Evolutionary conservation across 2,797 vertebrate genomes (phyloP).

Genomic region (Melanotaenia pygmaea): DNA sequence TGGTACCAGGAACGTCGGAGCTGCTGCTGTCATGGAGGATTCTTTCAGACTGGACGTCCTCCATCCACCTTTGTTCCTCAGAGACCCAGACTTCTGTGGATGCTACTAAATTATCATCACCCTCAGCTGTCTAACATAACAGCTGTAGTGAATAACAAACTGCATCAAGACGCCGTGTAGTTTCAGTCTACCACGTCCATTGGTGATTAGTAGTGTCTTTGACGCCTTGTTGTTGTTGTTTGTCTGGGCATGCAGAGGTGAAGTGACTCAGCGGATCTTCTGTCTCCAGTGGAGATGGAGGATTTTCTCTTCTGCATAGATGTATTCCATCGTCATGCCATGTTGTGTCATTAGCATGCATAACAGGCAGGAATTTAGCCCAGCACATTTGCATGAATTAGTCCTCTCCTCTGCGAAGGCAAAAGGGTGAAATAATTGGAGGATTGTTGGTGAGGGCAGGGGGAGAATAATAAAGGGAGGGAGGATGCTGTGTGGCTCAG

Average conservation of each 20-base stretch:
- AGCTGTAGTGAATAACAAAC: neutral
- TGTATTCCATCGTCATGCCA: slow-evolving; percentile 63
- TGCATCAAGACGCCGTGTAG: slow-evolving; percentile 16
- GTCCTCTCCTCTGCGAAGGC: slow-evolving; percentile 59
- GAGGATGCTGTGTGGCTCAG: slow-evolving; percentile 40
- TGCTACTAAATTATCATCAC: too few relatives aligned
- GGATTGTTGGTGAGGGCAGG: slow-evolving; percentile 7
- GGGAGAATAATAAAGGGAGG: slow-evolving; percentile 4
- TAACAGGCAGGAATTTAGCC: slow-evolving; percentile 77
- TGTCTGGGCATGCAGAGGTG: slow-evolving; percentile 39
- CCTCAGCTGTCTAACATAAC: too few relatives aligned
- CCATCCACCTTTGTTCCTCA: too few relatives aligned
- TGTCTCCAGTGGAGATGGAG: slow-evolving; percentile 42
- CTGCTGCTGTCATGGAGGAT: slow-evolving; percentile 39
- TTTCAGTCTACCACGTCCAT: slow-evolving; percentile 36
- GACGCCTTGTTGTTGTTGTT: too few relatives aligned
- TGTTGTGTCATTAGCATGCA: slow-evolving; percentile 77
- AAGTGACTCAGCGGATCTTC: slow-evolving; percentile 77
- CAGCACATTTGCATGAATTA: slow-evolving; percentile 78
- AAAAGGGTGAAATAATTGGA: slow-evolving; percentile 52
- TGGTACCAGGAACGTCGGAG: slow-evolving; percentile 48
- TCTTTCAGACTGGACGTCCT: too few relatives aligned
- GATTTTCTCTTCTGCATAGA: slow-evolving; percentile 26
- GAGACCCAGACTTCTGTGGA: too few relatives aligned
- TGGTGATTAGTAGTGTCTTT: neutral